phyloP scores from a whole-genome alignment of 1,140 invertebrate species.

The Eumaeus atala region DNA sequence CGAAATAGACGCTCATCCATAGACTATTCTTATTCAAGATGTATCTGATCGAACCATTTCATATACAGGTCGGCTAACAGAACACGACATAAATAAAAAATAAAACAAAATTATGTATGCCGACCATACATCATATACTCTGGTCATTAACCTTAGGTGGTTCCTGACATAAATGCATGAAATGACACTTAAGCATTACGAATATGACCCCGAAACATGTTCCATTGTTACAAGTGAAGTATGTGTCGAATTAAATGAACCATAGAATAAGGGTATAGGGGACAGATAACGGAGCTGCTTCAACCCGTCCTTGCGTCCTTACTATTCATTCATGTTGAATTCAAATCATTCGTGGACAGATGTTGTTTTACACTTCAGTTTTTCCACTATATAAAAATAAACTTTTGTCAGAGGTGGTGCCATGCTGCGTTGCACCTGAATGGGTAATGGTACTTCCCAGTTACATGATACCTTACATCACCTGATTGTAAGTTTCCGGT shows the following conservation, averaged over 20 bases:
- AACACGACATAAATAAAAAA: neutral
- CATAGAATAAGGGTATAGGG: constrained; percentile 64
- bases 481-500: too few relatives aligned
- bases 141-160: constrained; percentile 46
- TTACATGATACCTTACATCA: too few relatives aligned
- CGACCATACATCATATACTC: neutral
- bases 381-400: too few relatives aligned
- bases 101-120: neutral
- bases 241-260: constrained; percentile 64
- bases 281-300: constrained; percentile 57
- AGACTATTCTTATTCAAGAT: too few relatives aligned
- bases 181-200: constrained; percentile 41
- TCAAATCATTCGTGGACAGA: too few relatives aligned
- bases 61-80: neutral
- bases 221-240: constrained; percentile 65
- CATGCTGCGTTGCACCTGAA: too few relatives aligned
- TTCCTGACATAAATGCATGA: constrained; percentile 56
- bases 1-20: too few relatives aligned
- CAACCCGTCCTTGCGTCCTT: constrained; percentile 32
- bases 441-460: too few relatives aligned
- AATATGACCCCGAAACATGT: constrained; percentile 60
- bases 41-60: too few relatives aligned
- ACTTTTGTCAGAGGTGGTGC: too few relatives aligned
- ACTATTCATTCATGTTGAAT: constrained; percentile 11
- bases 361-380: too few relatives aligned